phyloP scores from a whole-genome alignment of 2,888 invertebrate species.

The Dascillus cervinus region DNA sequence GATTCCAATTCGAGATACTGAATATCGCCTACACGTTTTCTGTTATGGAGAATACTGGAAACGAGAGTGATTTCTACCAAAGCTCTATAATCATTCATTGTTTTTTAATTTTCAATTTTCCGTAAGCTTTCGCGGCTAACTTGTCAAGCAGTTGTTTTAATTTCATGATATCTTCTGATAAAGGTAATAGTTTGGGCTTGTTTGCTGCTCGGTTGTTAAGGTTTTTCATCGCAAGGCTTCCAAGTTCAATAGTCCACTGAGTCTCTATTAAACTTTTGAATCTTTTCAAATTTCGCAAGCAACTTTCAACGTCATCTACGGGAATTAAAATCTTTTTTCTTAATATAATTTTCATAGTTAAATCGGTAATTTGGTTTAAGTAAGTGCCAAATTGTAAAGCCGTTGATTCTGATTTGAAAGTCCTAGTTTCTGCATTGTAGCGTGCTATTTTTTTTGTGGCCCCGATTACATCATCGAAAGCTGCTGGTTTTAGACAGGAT shows the following conservation, averaged over 20 bases:
- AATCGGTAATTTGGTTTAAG: conserved; percentile 12
- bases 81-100: conserved; percentile 6
- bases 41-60: too few species aligned
- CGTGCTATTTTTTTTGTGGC: conserved; percentile 9
- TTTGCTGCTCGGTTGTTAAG: conserved; percentile 9
- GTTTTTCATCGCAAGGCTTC: conserved; percentile 14
- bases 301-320: too few species aligned
- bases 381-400: conserved; percentile 15
- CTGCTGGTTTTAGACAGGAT: too few species aligned
- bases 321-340: conserved; percentile 12
- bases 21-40: conserved; percentile 15
- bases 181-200: too few species aligned
- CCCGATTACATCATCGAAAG: conserved; percentile 10
- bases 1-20: conserved; percentile 14
- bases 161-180: too few species aligned
- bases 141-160: too few species aligned
- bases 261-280: too few species aligned
- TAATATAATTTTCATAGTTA: conserved; percentile 11
- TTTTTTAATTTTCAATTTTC: conserved; percentile 2
- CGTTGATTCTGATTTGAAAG: too few species aligned
- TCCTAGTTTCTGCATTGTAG: too few species aligned
- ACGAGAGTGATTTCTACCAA: conserved; percentile 12
- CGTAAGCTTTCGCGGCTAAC: too few species aligned
- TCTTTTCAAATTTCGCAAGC: too few species aligned
- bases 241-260: too few species aligned